phyloP scores from a whole-genome alignment of 2,888 invertebrate species.

The Ctena decussata region DNA sequence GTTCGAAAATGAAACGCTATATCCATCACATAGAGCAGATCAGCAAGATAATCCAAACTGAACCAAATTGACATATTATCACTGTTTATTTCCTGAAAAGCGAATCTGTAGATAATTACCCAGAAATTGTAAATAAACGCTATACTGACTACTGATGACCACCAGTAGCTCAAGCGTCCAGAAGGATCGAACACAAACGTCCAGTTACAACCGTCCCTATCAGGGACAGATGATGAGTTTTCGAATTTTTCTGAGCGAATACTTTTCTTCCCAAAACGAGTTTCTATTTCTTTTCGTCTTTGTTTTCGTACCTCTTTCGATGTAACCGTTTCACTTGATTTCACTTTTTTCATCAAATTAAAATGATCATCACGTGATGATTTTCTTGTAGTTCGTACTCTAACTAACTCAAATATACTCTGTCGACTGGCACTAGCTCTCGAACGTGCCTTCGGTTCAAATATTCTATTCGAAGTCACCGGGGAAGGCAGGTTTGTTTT shows the following conservation, averaged over 20 bases:
- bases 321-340: constrained; percentile 89
- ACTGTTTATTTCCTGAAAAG: constrained; percentile 97
- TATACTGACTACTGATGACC: constrained; percentile 86
- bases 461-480: constrained; percentile 85
- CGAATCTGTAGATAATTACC: constrained; percentile 97
- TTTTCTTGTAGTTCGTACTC: constrained; percentile 90
- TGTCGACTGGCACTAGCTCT: constrained; percentile 88
- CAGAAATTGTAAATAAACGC: constrained; percentile 87
- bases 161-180: constrained; percentile 91
- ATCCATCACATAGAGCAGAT: constrained; percentile 98
- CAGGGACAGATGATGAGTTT: constrained; percentile 87
- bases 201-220: constrained; percentile 89
- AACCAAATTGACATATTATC: constrained; percentile 98
- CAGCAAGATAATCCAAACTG: constrained; percentile 98
- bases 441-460: constrained; percentile 86
- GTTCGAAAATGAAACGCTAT: constrained; percentile 99
- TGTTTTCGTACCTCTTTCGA: constrained; percentile 88
- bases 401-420: constrained; percentile 91
- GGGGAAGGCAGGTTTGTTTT: constrained; percentile 88
- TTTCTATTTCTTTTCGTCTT: constrained; percentile 87
- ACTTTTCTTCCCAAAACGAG: constrained; percentile 86
- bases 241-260: constrained; percentile 77
- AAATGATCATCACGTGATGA: constrained; percentile 90
- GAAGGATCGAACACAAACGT: constrained; percentile 99
- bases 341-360: constrained; percentile 90